Conservation (phyloP, 2,888 invertebrate genomes). For the Dicyrtoma fusca region DNA sequence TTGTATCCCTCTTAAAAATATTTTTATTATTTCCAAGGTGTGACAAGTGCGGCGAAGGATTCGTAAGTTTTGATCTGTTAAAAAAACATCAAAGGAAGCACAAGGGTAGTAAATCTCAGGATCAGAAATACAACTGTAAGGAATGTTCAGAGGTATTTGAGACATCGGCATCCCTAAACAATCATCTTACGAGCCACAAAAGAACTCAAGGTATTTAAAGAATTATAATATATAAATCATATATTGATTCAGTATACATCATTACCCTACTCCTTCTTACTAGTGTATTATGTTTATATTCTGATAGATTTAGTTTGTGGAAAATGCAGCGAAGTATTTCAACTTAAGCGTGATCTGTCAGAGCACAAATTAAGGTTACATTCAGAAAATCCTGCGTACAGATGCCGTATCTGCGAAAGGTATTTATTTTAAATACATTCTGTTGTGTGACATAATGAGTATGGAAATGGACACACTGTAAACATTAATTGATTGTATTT, state of each 20-base stretch:
- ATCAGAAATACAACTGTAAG: slow-evolving; percentile 4
- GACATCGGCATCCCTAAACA: not conserved
- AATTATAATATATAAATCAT: no score
- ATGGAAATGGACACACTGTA: not conserved
- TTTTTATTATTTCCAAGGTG: slow-evolving; percentile 45
- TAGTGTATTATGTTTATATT: no score
- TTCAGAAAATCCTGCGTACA: slow-evolving; percentile 38
- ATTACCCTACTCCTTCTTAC: no score
- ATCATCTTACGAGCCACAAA: no score
- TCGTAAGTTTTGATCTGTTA: slow-evolving; percentile 32
- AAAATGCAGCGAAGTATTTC: slow-evolving; percentile 40
- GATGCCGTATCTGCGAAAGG: slow-evolving; percentile 42
- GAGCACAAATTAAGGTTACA: slow-evolving; percentile 40
- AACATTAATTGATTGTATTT: slow-evolving; percentile 15
- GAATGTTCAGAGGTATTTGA: slow-evolving; percentile 17
- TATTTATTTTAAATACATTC: slow-evolving; percentile 20
- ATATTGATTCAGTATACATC: no score
- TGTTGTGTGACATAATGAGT: no score
- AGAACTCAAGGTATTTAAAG: no score
- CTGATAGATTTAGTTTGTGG: slow-evolving; percentile 26
- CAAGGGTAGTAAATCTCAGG: not conserved
- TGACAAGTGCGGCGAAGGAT: slow-evolving; percentile 39
- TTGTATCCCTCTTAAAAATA: not conserved
- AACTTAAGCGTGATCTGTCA: slow-evolving; percentile 39
- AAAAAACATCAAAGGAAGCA: slow-evolving; percentile 34